Percentiles rank a stretch among this genome's conserved stretches.
These are phyloP conservation scores for Tupiocoris notatus DNA, from an alignment of 2,888 invertebrate species.

Conservation along the genomic window DNA sequence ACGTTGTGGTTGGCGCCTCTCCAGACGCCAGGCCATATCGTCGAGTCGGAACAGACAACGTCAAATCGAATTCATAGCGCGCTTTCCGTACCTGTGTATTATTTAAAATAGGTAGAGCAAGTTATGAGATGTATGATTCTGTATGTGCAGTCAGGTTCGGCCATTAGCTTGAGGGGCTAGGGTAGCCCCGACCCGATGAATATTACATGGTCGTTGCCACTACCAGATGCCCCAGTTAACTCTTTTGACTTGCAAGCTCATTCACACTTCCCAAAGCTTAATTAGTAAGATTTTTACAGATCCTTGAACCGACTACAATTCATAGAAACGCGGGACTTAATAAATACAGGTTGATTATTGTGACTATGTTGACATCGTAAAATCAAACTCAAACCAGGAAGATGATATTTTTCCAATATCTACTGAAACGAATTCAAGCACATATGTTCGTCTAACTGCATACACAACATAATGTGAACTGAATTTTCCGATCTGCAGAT, in stretches of 20 bases:
- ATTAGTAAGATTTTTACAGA: constrained; percentile 19
- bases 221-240: constrained; percentile 14
- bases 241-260: constrained; percentile 1
- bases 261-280: constrained; percentile 33
- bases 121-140: background rate
- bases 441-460: too few relatives aligned
- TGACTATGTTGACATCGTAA: too few relatives aligned
- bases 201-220: background rate
- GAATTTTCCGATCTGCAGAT: too few relatives aligned
- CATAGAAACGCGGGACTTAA: too few relatives aligned
- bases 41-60: background rate
- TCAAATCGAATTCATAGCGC: background rate
- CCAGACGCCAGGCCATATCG: background rate
- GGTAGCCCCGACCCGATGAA: background rate
- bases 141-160: background rate
- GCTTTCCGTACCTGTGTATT: background rate
- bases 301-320: too few relatives aligned
- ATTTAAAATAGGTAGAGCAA: background rate
- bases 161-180: background rate
- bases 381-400: too few relatives aligned
- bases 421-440: too few relatives aligned
- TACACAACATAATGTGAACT: too few relatives aligned
- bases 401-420: too few relatives aligned
- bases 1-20: too few relatives aligned
- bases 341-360: too few relatives aligned